These are phyloP conservation scores for Florisuga fusca DNA, from an alignment of 2,797 vertebrate genomes.

Conservation along the genomic window DNA sequence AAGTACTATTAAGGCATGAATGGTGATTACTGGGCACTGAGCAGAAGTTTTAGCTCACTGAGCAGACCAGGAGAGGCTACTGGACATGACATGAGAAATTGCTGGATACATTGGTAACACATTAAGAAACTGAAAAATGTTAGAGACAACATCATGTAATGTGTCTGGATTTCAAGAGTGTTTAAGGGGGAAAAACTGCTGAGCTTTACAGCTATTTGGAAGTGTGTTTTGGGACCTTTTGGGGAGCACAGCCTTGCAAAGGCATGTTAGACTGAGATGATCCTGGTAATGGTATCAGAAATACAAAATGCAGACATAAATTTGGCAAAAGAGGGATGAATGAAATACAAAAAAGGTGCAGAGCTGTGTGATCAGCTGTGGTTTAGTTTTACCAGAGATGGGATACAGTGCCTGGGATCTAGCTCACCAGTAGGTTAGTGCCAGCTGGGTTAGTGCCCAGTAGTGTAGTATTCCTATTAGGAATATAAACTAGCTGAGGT, in stretches of 20 bases:
- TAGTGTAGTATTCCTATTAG: background rate
- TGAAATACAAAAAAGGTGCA: background rate
- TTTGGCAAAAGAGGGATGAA: background rate
- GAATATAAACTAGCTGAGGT: background rate
- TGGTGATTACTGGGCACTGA: background rate
- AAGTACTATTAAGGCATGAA: background rate
- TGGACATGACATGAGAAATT: background rate
- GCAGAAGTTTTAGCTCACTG: background rate
- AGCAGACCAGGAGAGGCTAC: background rate
- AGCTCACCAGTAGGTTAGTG: background rate
- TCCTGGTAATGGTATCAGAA: background rate
- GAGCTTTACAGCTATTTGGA: background rate
- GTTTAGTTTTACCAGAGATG: background rate
- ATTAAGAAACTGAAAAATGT: background rate
- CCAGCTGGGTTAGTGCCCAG: background rate
- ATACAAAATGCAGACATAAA: background rate
- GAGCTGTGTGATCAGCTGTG: no score
- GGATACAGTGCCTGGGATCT: background rate
- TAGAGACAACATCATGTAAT: background rate
- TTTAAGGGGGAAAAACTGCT: background rate
- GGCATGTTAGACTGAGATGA: background rate
- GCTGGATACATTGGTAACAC: background rate
- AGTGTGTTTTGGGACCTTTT: background rate
- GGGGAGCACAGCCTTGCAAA: background rate
- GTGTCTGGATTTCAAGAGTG: background rate